Evolutionary conservation across 2,797 vertebrate genomes (phyloP).

Genomic region (Eulemur rubriventer): DNA sequence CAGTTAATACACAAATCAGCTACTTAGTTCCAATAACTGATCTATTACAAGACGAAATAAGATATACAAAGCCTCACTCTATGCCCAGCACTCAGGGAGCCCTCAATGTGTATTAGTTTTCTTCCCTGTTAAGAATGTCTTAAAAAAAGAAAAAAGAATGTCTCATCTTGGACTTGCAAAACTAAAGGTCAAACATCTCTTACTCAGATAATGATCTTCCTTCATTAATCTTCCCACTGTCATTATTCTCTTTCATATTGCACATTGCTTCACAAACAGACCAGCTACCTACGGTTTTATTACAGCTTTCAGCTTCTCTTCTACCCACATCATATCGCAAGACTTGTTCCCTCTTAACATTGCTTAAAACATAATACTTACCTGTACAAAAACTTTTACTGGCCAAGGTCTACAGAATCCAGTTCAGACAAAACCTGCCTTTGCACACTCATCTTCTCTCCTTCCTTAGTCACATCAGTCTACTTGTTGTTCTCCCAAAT

Average conservation of each 20-base stretch:
- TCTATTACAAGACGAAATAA: background rate
- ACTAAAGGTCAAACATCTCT: background rate
- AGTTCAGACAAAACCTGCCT: background rate
- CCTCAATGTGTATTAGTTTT: background rate
- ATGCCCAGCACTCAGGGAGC: background rate
- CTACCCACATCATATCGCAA: background rate
- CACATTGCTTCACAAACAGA: background rate
- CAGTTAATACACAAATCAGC: background rate
- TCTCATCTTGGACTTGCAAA: background rate
- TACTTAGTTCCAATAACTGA: background rate
- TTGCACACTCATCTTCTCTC: background rate
- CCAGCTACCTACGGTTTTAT: background rate
- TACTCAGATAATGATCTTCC: background rate
- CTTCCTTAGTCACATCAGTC: fast-evolving
- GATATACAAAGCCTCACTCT: background rate
- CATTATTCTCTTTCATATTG: background rate
- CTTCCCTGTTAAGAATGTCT: background rate
- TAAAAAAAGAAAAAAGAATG: background rate
- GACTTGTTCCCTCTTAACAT: background rate
- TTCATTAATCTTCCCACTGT: background rate
- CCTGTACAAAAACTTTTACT: background rate
- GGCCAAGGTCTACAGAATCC: background rate
- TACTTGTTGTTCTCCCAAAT: background rate
- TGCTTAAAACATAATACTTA: background rate
- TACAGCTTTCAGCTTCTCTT: background rate